These are phyloP conservation scores for Rhynchomys soricoides DNA, from an alignment of 2,113 vertebrate genomes.

Conservation along the genomic window DNA sequence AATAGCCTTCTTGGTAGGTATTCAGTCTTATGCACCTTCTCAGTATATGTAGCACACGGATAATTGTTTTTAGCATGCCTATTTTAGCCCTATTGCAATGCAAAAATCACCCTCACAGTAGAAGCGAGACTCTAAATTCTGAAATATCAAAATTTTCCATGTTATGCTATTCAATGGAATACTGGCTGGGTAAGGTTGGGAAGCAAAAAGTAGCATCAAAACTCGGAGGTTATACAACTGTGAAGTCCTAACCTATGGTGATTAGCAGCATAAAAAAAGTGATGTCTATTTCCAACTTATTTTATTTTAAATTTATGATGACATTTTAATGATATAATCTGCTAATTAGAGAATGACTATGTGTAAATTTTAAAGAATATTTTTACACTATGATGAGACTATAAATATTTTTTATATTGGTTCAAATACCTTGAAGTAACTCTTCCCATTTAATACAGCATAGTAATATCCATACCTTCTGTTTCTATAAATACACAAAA, in stretches of 20 bases:
- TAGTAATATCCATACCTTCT: not conserved
- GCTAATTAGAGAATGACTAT: not conserved
- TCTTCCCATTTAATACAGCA: not conserved
- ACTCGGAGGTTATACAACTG: not conserved
- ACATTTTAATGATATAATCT: not conserved
- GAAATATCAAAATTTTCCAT: fast-evolving
- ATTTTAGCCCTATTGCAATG: not conserved
- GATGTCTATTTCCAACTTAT: not conserved
- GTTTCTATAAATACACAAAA: not conserved
- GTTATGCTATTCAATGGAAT: not conserved
- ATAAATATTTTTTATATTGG: not conserved
- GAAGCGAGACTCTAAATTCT: not conserved
- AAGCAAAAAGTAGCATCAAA: not conserved
- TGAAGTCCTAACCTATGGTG: not conserved
- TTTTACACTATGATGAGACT: not conserved
- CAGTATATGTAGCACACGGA: not conserved
- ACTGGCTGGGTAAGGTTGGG: no score
- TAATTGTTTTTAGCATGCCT: not conserved
- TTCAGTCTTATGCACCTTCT: not conserved
- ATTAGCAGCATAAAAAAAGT: not conserved
- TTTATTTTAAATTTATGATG: not conserved
- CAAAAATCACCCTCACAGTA: not conserved
- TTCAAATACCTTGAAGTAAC: not conserved
- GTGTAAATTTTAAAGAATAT: not conserved
- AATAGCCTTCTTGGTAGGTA: not conserved